phyloP scores from a whole-genome alignment of 1,140 invertebrate genomes.

The Oncopeltus fasciatus region DNA sequence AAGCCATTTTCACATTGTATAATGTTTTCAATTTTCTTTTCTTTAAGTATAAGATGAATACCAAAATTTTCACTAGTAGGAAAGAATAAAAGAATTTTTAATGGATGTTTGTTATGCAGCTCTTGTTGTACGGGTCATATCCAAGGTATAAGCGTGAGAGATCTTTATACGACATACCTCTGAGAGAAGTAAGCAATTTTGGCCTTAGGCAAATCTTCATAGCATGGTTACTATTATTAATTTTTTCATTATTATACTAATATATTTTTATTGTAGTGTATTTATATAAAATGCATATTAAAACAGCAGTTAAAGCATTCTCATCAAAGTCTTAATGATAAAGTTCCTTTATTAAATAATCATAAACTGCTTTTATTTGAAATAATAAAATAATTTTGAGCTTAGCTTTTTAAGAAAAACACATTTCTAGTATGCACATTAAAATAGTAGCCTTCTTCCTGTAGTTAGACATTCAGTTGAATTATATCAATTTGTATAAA shows the following conservation, averaged over 20 bases:
- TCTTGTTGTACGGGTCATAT: slow-evolving; percentile 42
- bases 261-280: not conserved
- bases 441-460: too few relatives aligned
- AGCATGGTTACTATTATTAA: not conserved
- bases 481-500: too few relatives aligned
- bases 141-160: slow-evolving; percentile 54
- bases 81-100: too few relatives aligned
- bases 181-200: slow-evolving; percentile 27
- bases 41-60: too few relatives aligned
- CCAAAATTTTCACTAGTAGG: too few relatives aligned
- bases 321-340: not conserved
- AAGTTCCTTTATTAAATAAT: not conserved
- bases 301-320: not conserved
- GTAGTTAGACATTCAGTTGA: too few relatives aligned
- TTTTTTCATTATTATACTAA: not conserved
- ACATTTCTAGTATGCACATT: too few relatives aligned
- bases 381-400: not conserved
- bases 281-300: not conserved
- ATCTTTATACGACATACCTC: slow-evolving; percentile 31
- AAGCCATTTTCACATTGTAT: too few relatives aligned
- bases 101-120: slow-evolving; percentile 34
- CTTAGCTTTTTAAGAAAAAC: too few relatives aligned
- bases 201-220: not conserved
- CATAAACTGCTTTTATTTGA: not conserved
- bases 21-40: too few relatives aligned